Percentiles rank a stretch among this genome's conserved stretches.
These are phyloP conservation scores for Tinamus guttatus DNA, from an alignment of 2,113 vertebrate genomes.

Conservation along the genomic window DNA sequence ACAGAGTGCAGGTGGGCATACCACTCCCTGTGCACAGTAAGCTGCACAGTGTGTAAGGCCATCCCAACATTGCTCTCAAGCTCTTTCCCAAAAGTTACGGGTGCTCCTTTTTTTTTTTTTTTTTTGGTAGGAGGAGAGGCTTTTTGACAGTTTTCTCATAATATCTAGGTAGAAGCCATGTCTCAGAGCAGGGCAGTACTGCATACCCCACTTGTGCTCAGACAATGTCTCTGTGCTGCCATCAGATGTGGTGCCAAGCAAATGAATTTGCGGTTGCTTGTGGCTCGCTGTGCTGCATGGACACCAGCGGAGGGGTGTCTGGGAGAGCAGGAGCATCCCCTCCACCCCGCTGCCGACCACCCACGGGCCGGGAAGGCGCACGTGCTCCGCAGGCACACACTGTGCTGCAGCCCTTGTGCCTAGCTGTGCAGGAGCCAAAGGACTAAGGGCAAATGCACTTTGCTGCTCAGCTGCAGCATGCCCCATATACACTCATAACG, in stretches of 20 bases:
- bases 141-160: fast-evolving
- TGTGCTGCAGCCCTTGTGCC: not conserved
- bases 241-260: not conserved
- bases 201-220: not conserved
- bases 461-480: not conserved
- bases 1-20: not conserved
- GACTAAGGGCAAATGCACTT: not conserved
- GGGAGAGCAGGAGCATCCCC: not conserved
- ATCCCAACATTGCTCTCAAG: not conserved
- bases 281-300: not conserved
- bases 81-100: not conserved
- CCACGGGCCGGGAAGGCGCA: not conserved
- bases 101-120: too few species aligned
- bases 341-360: not conserved
- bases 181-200: not conserved
- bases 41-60: not conserved
- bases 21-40: not conserved
- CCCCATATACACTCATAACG: not conserved
- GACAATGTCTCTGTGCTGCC: not conserved
- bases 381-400: not conserved
- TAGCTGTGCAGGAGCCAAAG: not conserved
- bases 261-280: not conserved
- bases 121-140: not conserved
- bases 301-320: not conserved
- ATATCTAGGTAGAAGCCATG: not conserved